phyloP scores from a whole-genome alignment of 2,113 vertebrate species.

The Odocoileus hemionus region DNA sequence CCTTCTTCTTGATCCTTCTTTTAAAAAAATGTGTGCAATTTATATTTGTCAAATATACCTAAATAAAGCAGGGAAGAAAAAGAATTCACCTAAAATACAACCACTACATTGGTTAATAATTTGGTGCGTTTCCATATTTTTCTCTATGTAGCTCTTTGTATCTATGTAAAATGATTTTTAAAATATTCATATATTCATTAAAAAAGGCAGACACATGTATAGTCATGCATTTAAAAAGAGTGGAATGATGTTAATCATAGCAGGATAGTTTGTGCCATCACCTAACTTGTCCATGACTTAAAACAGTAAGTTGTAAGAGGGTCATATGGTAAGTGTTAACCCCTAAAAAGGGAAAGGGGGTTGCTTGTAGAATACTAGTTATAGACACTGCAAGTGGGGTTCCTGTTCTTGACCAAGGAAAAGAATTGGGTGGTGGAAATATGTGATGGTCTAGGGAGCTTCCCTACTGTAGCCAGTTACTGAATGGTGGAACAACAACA shows the following conservation, averaged over 20 bases:
- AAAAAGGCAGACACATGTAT: not conserved
- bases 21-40: not conserved
- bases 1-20: not conserved
- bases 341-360: not conserved
- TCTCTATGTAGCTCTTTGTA: not conserved
- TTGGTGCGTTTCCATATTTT: not conserved
- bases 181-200: not conserved
- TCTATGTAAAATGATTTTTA: not conserved
- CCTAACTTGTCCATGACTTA: not conserved
- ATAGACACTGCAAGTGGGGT: not conserved
- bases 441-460: not conserved
- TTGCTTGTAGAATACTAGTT: not conserved
- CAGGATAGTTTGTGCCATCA: not conserved
- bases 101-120: not conserved
- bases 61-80: not conserved
- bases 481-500: not conserved
- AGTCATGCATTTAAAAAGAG: not conserved
- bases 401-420: not conserved
- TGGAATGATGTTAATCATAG: not conserved
- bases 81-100: not conserved
- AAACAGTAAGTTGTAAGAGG: not conserved
- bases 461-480: not conserved
- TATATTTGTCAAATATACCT: not conserved
- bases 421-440: too few relatives aligned
- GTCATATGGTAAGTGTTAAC: not conserved